These are phyloP conservation scores for Pteropus alecto DNA, from an alignment of 2,113 vertebrate genomes.

Conservation along the genomic window DNA sequence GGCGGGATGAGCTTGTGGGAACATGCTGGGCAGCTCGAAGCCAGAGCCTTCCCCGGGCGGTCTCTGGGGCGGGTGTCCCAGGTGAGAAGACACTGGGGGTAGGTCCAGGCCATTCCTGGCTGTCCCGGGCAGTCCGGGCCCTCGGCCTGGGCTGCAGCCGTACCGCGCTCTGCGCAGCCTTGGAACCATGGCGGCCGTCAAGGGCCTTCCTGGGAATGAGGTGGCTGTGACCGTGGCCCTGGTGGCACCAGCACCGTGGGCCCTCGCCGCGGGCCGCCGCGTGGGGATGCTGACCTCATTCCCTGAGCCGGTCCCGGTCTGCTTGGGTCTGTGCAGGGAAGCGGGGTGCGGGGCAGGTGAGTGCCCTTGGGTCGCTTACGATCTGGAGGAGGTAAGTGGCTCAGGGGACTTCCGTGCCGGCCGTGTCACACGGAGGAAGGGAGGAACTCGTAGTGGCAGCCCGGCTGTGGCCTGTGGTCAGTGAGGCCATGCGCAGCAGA, in stretches of 20 bases:
- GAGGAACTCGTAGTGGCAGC: not conserved
- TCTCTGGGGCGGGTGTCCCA: not conserved
- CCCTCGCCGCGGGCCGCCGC: fast-evolving
- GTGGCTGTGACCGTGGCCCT: not conserved
- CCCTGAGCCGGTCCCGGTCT: no score
- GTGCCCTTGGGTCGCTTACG: not conserved
- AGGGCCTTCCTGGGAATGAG: not conserved
- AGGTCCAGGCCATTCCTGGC: not conserved
- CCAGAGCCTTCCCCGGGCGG: fast-evolving
- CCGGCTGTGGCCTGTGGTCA: fast-evolving
- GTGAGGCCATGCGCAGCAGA: not conserved
- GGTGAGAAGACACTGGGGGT: fast-evolving
- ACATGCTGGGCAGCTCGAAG: not conserved
- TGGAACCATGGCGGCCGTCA: fast-evolving
- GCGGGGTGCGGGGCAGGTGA: not conserved
- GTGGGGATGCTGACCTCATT: not conserved
- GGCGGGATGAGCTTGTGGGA: not conserved
- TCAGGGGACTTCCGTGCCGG: not conserved
- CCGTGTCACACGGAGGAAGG: not conserved
- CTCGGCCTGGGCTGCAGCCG: not conserved
- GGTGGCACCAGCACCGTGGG: fast-evolving
- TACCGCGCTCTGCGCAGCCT: not conserved
- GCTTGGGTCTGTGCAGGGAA: no score
- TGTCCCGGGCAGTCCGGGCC: fast-evolving
- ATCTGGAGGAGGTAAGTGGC: not conserved